Conservation (phyloP, 2,888 invertebrate species). For the Marronus borbonicus region DNA sequence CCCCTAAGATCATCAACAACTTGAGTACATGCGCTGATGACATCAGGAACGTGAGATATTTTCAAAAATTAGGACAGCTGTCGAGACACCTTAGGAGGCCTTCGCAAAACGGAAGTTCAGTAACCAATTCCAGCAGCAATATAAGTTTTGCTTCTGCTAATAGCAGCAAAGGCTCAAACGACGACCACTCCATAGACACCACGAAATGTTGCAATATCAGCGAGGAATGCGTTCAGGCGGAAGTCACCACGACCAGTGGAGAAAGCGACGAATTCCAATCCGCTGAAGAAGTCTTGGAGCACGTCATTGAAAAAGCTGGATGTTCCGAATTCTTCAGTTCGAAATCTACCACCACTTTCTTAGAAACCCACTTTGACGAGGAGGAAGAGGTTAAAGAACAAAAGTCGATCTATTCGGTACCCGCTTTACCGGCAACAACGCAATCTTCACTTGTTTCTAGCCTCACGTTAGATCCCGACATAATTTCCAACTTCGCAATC, state of each 20-base stretch:
- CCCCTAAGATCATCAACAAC: slow-evolving; percentile 78
- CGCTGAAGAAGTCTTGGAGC: slow-evolving; percentile 73
- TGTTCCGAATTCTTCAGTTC: slow-evolving; percentile 68
- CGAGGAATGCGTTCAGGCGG: slow-evolving; percentile 57
- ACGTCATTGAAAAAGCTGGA: slow-evolving; percentile 67
- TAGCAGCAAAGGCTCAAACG: slow-evolving; percentile 63
- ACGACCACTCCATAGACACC: slow-evolving; percentile 56
- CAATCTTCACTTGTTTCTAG: slow-evolving; percentile 46
- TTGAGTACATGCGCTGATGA: slow-evolving; percentile 79
- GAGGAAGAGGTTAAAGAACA: slow-evolving; percentile 27
- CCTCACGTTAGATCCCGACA: slow-evolving; percentile 65
- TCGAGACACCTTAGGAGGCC: slow-evolving; percentile 69
- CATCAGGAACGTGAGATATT: slow-evolving; percentile 72
- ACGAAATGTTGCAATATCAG: slow-evolving; percentile 60
- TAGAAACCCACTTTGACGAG: slow-evolving; percentile 68
- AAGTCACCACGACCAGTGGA: slow-evolving; percentile 54
- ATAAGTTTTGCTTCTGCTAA: slow-evolving; percentile 73
- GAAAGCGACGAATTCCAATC: slow-evolving; percentile 71
- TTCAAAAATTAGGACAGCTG: slow-evolving; percentile 67
- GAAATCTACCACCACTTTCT: slow-evolving; percentile 63
- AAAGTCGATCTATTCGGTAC: slow-evolving; percentile 25
- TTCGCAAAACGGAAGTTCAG: slow-evolving; percentile 60
- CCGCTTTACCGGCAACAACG: background rate
- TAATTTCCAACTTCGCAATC: slow-evolving; percentile 69
- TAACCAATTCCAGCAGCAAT: slow-evolving; percentile 69